A percentile compares a stretch with the other conserved stretches of the same genome.
phyloP scores from a whole-genome alignment of 2,797 vertebrate species.

The Pristis pectinata region DNA sequence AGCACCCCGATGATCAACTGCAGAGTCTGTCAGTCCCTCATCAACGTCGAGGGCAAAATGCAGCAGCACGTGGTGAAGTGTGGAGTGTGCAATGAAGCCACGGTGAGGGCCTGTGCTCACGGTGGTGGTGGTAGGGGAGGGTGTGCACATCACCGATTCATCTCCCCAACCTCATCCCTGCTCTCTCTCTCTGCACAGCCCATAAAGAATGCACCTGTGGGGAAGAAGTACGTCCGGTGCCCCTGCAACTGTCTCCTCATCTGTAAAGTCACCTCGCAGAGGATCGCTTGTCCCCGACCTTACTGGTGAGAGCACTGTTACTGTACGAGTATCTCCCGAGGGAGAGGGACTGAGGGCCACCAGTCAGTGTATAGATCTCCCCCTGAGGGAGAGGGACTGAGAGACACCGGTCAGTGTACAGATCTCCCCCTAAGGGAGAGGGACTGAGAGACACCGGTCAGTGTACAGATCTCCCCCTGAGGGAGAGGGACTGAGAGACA shows the following conservation, averaged over 20 bases:
- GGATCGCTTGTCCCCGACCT: constrained; percentile 85
- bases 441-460: not conserved
- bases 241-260: constrained; percentile 93
- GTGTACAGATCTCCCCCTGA: not conserved
- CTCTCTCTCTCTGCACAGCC: constrained; percentile 57
- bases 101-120: constrained; percentile 57
- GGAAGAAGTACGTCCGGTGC: constrained; percentile 89
- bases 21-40: constrained; percentile 83
- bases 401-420: not conserved
- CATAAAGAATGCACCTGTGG: constrained; percentile 86
- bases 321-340: not conserved
- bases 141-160: too few relatives aligned
- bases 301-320: constrained; percentile 69
- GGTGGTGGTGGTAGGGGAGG: not conserved
- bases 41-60: constrained; percentile 78
- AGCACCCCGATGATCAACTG: constrained; percentile 82
- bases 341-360: not conserved
- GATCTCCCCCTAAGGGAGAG: too few relatives aligned
- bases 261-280: constrained; percentile 88
- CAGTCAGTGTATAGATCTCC: not conserved
- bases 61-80: constrained; percentile 84
- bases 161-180: not conserved
- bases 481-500: not conserved
- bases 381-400: too few relatives aligned
- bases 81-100: constrained; percentile 84